Base-by-base conservation (phyloP, 2,797 vertebrate species). In the Micropoecilia bifurca region DNA sequence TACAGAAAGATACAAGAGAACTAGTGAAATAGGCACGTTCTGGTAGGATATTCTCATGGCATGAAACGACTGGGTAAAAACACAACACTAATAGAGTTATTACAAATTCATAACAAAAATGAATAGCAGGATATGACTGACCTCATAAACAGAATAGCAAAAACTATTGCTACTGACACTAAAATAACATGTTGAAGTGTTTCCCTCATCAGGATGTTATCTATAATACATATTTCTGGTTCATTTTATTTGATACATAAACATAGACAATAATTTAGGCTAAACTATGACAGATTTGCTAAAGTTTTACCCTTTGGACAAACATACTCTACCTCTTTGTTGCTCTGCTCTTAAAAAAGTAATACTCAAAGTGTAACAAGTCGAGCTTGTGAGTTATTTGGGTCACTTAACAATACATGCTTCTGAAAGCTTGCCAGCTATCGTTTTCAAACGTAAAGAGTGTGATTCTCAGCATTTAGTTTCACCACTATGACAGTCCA, bases 1-100 rank as follows among this genome's bases (percentile, higher is more conserved):
- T 46, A 72, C 14, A 46, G 25, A 74, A 76, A 75, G 63, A 47
- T 80, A 9, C 30, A 76, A 75, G 30, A 33, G 45, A 80, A 78
- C 72, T 74, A 76, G 74, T 22, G 3, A 76, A 25, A 69, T 43
- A 41, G 39, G 20, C 18, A 68, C 9, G 0, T 22, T 22, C 20
- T 3, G 5, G 63, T 2, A 22, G 22, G 7, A 22, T 69, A 69
- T 41, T 43, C 39, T 69, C 22, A 25, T 69, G 22, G 66, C 36
- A 25, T 43, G 10, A 69, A 13, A 45, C 14, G 5, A 30, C 20
- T 63, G 59, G 14, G 30, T 36, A 63, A 20, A 63, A 25, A 33
- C 47, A 16, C 13, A 6, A n/a, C 46, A 28, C 46, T 25, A 25
- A 25, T 30, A 33, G 10, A 61, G 7, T 7, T 39, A 63, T 53